Base-by-base conservation (phyloP, 2,888 invertebrate genomes). In the Phengaris alcon region DNA sequence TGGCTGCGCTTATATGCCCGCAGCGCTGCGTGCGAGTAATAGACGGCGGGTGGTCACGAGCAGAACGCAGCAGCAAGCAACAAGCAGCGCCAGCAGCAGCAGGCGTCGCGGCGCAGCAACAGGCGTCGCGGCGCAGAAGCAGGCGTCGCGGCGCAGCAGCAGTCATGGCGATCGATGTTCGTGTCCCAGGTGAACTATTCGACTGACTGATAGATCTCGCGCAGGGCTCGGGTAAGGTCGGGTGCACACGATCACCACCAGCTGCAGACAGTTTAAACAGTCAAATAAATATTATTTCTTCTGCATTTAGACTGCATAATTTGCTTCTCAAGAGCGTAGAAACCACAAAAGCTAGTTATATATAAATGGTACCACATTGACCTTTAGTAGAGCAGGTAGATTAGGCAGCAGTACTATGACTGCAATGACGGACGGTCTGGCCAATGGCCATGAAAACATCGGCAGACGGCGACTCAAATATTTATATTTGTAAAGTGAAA, bases 401-500 rank as follows among this genome's bases (percentile, higher is more conserved):
- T 52, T 6, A 8, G 48, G 8, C 48, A 48, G 35, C 35, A 35
- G 59, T 10, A 0, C 9, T 35, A 35, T 10, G 6, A 64, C 64
- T 12, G 35, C 12, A 55, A 6, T 3, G 13, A 64, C 12, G 10
- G 12, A 10, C 3, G 35, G 6, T 9, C 8, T 8, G 35, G 64
- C 6, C 64, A 12, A 10, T 12, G 1, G 59, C 59, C 59, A 4
- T 10, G 22, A 59, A 22, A 35, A 0, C 15, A 4, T 22, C 15
- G 9, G 15, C 15, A 57, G 59, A 6, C 59, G 10, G 59, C 12
- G 35, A 64, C 35, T 35, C 6, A 64, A 59, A 59, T 64, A 64
- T 64, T 64, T 64, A 35, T 64, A 64, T 64, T 44, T 44, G 35
- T 35, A 64, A 6, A 44, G 64, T 44, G 64, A 64, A 64, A 64